These are phyloP conservation scores for Poeciliopsis paucimaculata DNA, from an alignment of 2,797 vertebrate species.

Conservation along the genomic window DNA sequence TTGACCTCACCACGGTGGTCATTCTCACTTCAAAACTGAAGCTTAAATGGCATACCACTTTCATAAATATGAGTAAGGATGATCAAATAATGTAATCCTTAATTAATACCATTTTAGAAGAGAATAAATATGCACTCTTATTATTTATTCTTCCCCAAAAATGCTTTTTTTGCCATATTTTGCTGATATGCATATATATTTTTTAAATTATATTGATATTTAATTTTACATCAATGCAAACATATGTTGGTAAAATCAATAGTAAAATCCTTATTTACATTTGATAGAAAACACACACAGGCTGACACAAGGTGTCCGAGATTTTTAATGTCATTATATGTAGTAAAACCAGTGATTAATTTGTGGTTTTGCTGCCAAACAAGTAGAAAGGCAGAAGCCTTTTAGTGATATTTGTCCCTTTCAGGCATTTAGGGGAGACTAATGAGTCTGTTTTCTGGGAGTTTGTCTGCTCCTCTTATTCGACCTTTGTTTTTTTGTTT, in stretches of 20 bases:
- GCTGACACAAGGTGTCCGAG: neutral
- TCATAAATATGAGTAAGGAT: neutral
- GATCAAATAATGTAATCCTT: neutral
- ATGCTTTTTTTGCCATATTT: neutral
- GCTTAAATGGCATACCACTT: neutral
- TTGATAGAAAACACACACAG: neutral
- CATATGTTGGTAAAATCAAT: neutral
- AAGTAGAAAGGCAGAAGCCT: neutral
- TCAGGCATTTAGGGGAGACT: slow-evolving; percentile 15
- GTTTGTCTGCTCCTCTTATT: slow-evolving; percentile 13
- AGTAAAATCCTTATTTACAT: neutral
- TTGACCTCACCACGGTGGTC: neutral
- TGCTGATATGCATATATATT: too few species aligned
- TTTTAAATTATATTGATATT: neutral
- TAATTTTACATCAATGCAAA: neutral
- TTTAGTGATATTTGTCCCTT: neutral
- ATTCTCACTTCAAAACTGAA: neutral
- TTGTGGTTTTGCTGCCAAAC: neutral
- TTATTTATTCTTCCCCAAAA: neutral
- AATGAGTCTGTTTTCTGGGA: slow-evolving; percentile 11
- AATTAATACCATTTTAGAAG: neutral
- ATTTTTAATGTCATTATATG: neutral
- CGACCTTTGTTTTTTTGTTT: slow-evolving; percentile 20
- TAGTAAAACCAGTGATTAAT: neutral
- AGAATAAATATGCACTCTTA: too few species aligned